Percentiles rank a stretch among this genome's conserved stretches.
Evolutionary conservation across 64 coral and sea anemone species (phyloP).

Genomic region (Trachythela sp.): DNA sequence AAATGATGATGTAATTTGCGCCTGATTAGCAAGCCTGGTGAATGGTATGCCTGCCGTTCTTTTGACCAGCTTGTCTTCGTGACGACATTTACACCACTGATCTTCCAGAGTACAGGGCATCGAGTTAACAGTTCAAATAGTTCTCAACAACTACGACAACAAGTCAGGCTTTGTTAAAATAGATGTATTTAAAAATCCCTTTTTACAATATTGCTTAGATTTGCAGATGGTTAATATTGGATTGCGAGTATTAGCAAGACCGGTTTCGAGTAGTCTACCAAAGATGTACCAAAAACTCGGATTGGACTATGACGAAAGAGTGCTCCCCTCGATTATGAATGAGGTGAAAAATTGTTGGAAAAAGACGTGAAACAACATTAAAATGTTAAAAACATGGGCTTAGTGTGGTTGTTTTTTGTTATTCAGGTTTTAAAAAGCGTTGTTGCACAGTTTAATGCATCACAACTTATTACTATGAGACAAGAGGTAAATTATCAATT

Average conservation of each 20-base stretch:
- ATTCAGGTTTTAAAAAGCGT: conserved; percentile 88
- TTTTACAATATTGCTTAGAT: conserved; percentile 51
- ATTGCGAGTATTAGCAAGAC: conserved; percentile 91
- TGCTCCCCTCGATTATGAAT: conserved; percentile 98
- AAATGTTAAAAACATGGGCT: neutral
- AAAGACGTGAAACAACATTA: no score
- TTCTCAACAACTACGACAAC: no score
- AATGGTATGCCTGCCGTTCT: neutral
- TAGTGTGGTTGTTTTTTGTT: neutral
- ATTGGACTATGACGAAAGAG: conserved; percentile 94
- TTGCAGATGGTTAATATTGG: conserved; percentile 99
- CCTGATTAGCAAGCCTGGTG: neutral
- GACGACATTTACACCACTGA: no score
- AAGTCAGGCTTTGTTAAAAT: no score
- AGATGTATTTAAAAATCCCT: no score
- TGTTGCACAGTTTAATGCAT: conserved; percentile 98
- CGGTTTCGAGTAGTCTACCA: conserved; percentile 65
- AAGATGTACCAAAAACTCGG: conserved; percentile 83
- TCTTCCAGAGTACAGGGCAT: neutral
- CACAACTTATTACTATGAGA: conserved; percentile 95
- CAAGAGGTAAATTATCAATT: conserved; percentile 81
- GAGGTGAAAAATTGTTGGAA: conserved; percentile 45
- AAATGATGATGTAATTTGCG: conserved; percentile 15
- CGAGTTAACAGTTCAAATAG: no score
- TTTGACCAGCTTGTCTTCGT: neutral